Percentiles rank a stretch among this genome's conserved stretches.
These are phyloP conservation scores for Apostichopus californicus DNA, from an alignment of 35 echinoderm and acorn worm genomes.

Conservation along the genomic window DNA sequence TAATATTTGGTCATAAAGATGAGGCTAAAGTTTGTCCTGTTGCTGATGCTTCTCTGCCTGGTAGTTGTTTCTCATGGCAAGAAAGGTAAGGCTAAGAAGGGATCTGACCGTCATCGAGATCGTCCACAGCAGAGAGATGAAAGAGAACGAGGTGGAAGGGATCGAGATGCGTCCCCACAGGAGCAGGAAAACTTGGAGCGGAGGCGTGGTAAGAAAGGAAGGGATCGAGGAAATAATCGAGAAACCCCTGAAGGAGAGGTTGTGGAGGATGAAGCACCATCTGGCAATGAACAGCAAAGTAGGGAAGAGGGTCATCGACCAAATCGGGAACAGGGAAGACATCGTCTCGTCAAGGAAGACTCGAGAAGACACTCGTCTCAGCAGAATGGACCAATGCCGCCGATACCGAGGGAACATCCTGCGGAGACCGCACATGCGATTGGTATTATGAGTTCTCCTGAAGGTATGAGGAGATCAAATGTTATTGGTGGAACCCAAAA, in stretches of 20 bases:
- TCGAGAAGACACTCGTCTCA: slow-evolving; percentile 20
- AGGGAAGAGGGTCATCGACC: not conserved
- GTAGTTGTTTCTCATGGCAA: not conserved
- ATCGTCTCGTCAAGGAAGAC: slow-evolving; percentile 2
- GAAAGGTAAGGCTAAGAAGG: not conserved
- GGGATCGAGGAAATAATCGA: not conserved
- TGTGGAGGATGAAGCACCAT: not conserved
- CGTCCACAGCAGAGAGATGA: not conserved
- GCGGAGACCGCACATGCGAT: not conserved
- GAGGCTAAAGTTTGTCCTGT: not conserved
- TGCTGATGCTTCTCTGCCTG: not conserved
- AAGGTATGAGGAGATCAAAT: not conserved
- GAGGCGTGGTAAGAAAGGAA: not conserved
- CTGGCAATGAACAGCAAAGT: not conserved
- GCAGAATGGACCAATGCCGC: slow-evolving; percentile 43
- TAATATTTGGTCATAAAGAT: not conserved
- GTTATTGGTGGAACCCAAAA: slow-evolving; percentile 8
- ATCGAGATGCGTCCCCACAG: not conserved
- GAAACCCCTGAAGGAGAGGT: not conserved
- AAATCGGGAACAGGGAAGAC: not conserved
- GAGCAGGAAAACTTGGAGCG: not conserved
- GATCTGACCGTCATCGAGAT: not conserved
- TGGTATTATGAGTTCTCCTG: not conserved
- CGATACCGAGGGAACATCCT: not conserved
- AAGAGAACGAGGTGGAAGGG: not conserved